phyloP scores from a whole-genome alignment of 1,140 invertebrate genomes.

The Drosophila orena region DNA sequence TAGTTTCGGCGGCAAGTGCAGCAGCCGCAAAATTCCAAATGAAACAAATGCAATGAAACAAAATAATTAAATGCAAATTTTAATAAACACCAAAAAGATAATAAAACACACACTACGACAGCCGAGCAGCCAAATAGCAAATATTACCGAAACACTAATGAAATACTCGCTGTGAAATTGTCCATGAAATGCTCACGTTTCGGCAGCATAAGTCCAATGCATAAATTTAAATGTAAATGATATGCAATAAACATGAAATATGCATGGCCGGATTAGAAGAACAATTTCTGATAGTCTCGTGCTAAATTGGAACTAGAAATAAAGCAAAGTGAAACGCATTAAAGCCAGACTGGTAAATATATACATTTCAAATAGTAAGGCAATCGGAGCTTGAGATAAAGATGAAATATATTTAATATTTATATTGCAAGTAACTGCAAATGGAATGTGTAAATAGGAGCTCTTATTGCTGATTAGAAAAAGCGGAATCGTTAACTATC shows the following conservation, averaged over 20 bases:
- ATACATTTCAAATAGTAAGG: neutral
- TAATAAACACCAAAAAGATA: conserved; percentile 58
- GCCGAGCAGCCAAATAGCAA: conserved; percentile 7
- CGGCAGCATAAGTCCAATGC: conserved; percentile 52
- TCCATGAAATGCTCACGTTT: conserved; percentile 47
- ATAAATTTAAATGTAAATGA: conserved; percentile 67
- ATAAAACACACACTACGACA: conserved; percentile 28
- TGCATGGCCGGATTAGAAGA: conserved; percentile 36
- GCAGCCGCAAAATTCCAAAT: conserved; percentile 71
- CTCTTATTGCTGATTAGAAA: neutral
- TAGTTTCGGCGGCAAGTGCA: conserved; percentile 45
- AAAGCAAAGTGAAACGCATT: conserved; percentile 17
- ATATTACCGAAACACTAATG: conserved; percentile 38
- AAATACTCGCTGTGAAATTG: conserved; percentile 50
- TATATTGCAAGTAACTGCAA: conserved; percentile 11
- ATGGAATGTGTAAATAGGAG: conserved; percentile 8
- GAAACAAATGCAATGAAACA: conserved; percentile 52
- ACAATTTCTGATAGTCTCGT: conserved; percentile 6
- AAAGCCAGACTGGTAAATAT: conserved; percentile 1
- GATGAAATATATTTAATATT: neutral
- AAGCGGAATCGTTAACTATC: neutral
- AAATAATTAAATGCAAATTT: conserved; percentile 79
- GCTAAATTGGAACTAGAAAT: conserved; percentile 1
- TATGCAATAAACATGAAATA: conserved; percentile 51
- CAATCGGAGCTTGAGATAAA: conserved; percentile 4